These are phyloP conservation scores for Venturia canescens DNA, from an alignment of 1,140 invertebrate genomes.

Conservation along the genomic window DNA sequence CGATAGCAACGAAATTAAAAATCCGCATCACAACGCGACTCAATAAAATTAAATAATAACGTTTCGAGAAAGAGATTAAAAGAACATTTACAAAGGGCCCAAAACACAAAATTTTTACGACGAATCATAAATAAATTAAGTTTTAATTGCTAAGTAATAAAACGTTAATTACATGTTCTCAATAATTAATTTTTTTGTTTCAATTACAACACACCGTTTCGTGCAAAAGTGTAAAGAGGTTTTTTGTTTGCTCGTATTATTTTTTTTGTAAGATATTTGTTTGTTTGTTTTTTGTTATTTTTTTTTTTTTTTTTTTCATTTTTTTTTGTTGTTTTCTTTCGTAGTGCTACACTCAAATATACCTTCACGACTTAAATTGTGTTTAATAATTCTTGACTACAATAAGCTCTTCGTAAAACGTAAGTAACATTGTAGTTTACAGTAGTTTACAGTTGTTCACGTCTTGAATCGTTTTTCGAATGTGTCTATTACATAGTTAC, in stretches of 20 bases:
- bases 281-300: too few relatives aligned
- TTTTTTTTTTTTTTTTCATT: constrained; percentile 44
- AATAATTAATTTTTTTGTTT: constrained; percentile 61
- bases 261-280: constrained; percentile 60
- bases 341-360: constrained; percentile 59
- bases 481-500: constrained; percentile 73
- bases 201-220: constrained; percentile 76
- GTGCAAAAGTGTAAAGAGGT: constrained; percentile 78
- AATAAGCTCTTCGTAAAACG: constrained; percentile 78
- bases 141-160: constrained; percentile 76
- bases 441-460: constrained; percentile 76
- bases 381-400: constrained; percentile 77
- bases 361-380: constrained; percentile 71
- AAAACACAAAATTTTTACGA: constrained; percentile 34
- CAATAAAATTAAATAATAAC: not conserved
- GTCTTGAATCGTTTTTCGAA: constrained; percentile 64
- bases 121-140: constrained; percentile 71
- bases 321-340: constrained; percentile 46
- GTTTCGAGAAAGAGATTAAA: not conserved
- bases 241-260: constrained; percentile 65
- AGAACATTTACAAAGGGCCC: constrained; percentile 8
- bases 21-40: not conserved
- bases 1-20: too few relatives aligned
- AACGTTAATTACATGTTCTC: constrained; percentile 75
- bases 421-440: constrained; percentile 78